A percentile compares a stretch with the other conserved stretches of the same genome.
Evolutionary conservation across 1,140 invertebrate species (phyloP).

Genomic region (Theocolax elegans): DNA sequence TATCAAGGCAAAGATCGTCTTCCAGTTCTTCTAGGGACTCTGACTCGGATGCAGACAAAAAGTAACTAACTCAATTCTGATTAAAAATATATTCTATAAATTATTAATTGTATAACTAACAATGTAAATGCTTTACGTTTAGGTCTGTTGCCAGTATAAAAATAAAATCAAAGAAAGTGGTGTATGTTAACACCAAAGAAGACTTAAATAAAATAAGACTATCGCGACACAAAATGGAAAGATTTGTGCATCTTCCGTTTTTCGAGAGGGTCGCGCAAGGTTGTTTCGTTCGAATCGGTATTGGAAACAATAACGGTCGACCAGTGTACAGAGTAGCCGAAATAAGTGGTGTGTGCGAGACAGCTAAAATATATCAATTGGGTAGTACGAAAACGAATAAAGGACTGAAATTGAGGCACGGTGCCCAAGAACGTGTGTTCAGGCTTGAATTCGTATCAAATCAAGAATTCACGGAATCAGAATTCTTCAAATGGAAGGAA

Average conservation of each 20-base stretch:
- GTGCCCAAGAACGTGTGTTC: slow-evolving; percentile 91
- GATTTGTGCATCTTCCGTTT: slow-evolving; percentile 95
- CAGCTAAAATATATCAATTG: slow-evolving; percentile 92
- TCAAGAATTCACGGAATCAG: slow-evolving; percentile 91
- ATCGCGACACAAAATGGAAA: slow-evolving; percentile 92
- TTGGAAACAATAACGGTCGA: slow-evolving; percentile 89
- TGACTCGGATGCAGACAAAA: slow-evolving; percentile 70
- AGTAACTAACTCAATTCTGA: slow-evolving; percentile 50
- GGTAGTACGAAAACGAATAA: slow-evolving; percentile 94
- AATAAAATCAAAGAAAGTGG: slow-evolving; percentile 68
- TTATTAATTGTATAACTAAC: background rate
- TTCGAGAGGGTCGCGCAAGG: slow-evolving; percentile 90
- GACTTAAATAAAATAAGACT: slow-evolving; percentile 90
- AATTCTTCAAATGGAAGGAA: slow-evolving; percentile 94
- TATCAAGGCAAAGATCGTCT: slow-evolving; percentile 65
- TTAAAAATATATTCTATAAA: background rate
- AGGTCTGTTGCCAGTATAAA: slow-evolving; percentile 66
- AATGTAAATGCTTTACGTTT: background rate
- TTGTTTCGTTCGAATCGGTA: slow-evolving; percentile 96
- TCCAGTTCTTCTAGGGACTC: slow-evolving; percentile 69
- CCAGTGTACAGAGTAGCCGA: slow-evolving; percentile 95
- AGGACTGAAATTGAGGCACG: slow-evolving; percentile 81
- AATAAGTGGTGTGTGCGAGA: slow-evolving; percentile 94
- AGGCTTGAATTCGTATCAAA: slow-evolving; percentile 98
- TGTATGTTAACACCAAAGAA: slow-evolving; percentile 79